Evolutionary conservation across 2,113 vertebrate species (phyloP), one percentile per base, ranked within the genome.

Genomic region (Cryptomyrus ogoouensis): DNA sequence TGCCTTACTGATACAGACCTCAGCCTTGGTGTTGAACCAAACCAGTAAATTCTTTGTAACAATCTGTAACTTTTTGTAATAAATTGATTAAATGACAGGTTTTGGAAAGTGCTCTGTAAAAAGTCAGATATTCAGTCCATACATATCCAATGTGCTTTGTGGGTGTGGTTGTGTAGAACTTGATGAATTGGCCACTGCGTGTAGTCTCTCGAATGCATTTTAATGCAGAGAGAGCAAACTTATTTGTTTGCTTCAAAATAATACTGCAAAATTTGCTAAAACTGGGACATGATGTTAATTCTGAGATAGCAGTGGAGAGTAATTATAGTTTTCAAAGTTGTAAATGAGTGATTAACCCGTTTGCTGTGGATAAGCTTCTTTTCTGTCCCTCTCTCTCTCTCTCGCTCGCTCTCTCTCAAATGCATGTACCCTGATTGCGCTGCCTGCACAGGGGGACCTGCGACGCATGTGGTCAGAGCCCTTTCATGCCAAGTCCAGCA

Each of bases 391-490:
- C 31, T 35, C 31, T 35, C 31, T 35, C 31, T 35, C 31, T 35
- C 31, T 35, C 31, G 31, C 31, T 35, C 31, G 31, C 31, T 35
- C 4, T 87, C n/a, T 27, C 85, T 21, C 6, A n/a, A 66, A 31
- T 70, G n/a, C 3, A 12, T 70, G 15, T 39, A 19, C 15, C 39
- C 77, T 5, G 21, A 21, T 39, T 13, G 17, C 9, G 39, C 44
- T 47, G 42, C 44, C 83, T 52, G 85, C 24, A 21, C 93, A 99
- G 98, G 98, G 98, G 31, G 98, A 99, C 95, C 95, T 99, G 92
- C 97, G 98, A 90, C 97, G 98, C 95, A 99, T 99, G 98, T 99
- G 98, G 98, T 99, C 98, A 13, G 98, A 99, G 95, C 98, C 98
- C 21, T 99, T 99, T 95, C 98, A 99, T 92, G 90, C 97, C 95